Percentiles rank a stretch among this genome's conserved stretches.
Conservation (phyloP, 2,888 invertebrate genomes). For the Orchesellides sinensis region DNA sequence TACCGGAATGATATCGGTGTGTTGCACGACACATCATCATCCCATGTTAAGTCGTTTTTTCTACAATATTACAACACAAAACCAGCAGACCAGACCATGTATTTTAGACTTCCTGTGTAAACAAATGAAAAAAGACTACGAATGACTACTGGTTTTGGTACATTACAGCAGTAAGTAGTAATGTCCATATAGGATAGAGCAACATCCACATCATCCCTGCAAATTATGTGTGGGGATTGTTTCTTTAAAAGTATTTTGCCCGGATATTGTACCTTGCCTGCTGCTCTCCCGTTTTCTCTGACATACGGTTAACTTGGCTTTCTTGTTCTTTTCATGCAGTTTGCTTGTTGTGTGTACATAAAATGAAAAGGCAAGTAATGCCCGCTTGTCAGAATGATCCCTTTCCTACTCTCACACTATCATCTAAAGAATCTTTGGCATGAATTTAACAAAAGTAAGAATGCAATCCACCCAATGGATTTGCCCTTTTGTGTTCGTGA, state of each 20-base stretch:
- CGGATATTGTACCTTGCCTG: slow-evolving; percentile 61
- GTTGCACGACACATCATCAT: slow-evolving; percentile 29
- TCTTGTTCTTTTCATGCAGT: slow-evolving; percentile 25
- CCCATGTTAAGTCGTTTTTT: slow-evolving; percentile 31
- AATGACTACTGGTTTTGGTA: slow-evolving; percentile 57
- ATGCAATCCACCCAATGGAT: slow-evolving; percentile 43
- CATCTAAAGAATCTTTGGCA: slow-evolving; percentile 20
- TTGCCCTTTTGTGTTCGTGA: slow-evolving; percentile 47
- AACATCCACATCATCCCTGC: slow-evolving; percentile 61
- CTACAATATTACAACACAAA: slow-evolving; percentile 13
- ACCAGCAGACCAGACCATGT: slow-evolving; percentile 51
- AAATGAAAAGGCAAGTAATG: slow-evolving; percentile 54
- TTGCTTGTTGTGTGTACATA: slow-evolving; percentile 26
- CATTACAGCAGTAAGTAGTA: slow-evolving; percentile 57
- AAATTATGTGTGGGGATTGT: slow-evolving; percentile 67
- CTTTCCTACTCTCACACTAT: background rate
- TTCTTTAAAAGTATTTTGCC: slow-evolving; percentile 60
- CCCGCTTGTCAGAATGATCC: slow-evolving; percentile 60
- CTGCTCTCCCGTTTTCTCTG: slow-evolving; percentile 49
- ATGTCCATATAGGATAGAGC: slow-evolving; percentile 60
- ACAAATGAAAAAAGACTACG: slow-evolving; percentile 57
- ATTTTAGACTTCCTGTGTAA: slow-evolving; percentile 60
- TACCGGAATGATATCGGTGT: slow-evolving; percentile 19
- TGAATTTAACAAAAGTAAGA: slow-evolving; percentile 14
- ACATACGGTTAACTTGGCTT: slow-evolving; percentile 55